Evolutionary conservation across 2,797 vertebrate genomes (phyloP), one percentile per base, ranked within the genome.

Genomic region (Columba guinea): DNA sequence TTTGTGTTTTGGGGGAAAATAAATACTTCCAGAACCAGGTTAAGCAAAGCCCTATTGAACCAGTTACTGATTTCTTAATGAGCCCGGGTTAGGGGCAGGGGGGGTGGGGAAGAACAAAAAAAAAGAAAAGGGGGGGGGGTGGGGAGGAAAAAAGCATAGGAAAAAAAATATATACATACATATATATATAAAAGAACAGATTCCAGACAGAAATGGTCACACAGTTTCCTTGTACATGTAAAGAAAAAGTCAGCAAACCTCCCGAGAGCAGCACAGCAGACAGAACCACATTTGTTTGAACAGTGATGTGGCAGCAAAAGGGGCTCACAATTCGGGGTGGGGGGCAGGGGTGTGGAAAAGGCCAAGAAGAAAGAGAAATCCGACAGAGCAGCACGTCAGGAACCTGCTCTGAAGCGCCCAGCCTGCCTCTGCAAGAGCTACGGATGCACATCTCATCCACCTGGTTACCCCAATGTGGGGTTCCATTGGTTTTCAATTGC

Each of bases 41-140:
- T 84, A 94, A 90, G 89, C 87, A 88, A 93, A 90, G 67, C 63
- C 63, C 70, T 65, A 11, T 53, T 75, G 91, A 96, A 55, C 39
- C 51, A 67, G 46, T 74, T 92, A 94, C 17, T 87, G 81, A 95
- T 95, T 96, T 85, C 78, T 91, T 85, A 97, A 89, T 58, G 77
- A 96, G 59, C 23, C 20, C 8, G 27, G 18, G 44, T 44, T 44
- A 44, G 44, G 44, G 19, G 44, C 44, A 20, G 44, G 26, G 30
- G 34, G 8, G 34, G n/a, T n/a, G 16, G 12, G 11, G 49, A 48
- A 35, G 44, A 44, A 44, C 44, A 23, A 9, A 41, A 60, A 10
- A 51, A 30, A 73, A 23, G 27, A 23, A 13, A 44, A 23, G 27
- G 13, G 21, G 22, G 37, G 9, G 37, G 37, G 39, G 34, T 35